Conservation (phyloP, 2,113 vertebrate genomes). For the Poeciliopsis turrubarensis region DNA sequence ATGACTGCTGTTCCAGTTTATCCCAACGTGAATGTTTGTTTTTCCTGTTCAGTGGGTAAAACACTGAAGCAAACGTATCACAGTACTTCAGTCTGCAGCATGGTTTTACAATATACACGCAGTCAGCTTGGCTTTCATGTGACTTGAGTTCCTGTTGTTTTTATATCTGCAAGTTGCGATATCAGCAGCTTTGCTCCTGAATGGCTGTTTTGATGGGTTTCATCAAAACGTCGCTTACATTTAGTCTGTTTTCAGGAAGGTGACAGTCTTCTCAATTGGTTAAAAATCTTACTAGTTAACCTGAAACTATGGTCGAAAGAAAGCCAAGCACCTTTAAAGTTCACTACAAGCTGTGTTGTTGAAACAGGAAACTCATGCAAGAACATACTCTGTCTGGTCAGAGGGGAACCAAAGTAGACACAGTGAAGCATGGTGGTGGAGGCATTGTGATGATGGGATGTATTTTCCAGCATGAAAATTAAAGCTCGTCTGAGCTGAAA, state of each 20-base stretch:
- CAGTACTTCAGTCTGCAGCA: neutral
- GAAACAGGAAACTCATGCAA: too few relatives aligned
- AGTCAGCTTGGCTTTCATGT: constrained; percentile 20
- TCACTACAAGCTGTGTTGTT: too few relatives aligned
- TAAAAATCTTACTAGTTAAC: neutral
- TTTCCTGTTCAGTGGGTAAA: neutral
- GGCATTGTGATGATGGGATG: neutral
- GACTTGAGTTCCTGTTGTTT: constrained; percentile 36
- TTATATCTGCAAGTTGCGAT: neutral
- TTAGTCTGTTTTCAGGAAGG: neutral
- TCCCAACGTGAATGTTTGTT: too few relatives aligned
- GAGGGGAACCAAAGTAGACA: too few relatives aligned
- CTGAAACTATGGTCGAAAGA: too few relatives aligned
- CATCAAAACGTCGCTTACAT: neutral
- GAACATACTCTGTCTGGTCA: too few relatives aligned
- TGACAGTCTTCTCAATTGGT: neutral
- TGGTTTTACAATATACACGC: neutral
- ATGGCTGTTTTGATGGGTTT: neutral
- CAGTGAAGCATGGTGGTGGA: neutral
- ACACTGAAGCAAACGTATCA: neutral
- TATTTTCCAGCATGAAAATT: neutral
- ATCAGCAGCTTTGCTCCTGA: neutral
- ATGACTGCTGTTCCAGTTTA: neutral
- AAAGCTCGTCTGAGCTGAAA: too few relatives aligned
- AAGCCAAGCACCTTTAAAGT: too few relatives aligned